Evolutionary conservation across 2,113 vertebrate genomes (phyloP), one percentile per base, ranked within the genome.

Genomic region (Progne subis): DNA sequence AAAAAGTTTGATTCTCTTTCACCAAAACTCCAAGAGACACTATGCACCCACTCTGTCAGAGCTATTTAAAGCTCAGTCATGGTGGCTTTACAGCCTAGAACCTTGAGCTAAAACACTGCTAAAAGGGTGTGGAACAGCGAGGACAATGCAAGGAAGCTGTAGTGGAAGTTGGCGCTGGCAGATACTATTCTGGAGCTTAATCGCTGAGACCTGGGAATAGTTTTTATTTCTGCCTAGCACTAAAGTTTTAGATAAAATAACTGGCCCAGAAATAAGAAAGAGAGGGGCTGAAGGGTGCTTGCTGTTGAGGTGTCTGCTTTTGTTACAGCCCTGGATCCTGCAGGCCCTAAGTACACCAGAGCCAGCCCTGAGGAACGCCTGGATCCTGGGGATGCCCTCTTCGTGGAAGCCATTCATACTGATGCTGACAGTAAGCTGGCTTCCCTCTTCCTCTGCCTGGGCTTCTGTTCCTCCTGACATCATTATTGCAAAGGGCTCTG

Each of bases 401-500:
- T 99, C 1, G 99, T 99, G 56, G 99, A 99, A 64, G 99, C 98
- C 89, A 98, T 99, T 95, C 99, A 99, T 95, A 99, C 99, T 0
- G 99, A 99, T 96, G 96, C 99, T 26, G 99, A 99, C 98, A 98
- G 99, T 99, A 97, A 99, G 98, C 89, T 89, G 50, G 26, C 39
- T 80, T 77, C 41, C 32, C 7, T 82, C 65, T 60, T 76, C 71
- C 49, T 85, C 0, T 0, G 6, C n/a, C 39, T 3, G 4, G 41
- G 15, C 47, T 65, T 75, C 76, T 75, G 17, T 7, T 78, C 53
- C 7, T 71, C 37, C 90, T 85, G 64, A 60, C 11, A 9, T 20
- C 24, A 6, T 67, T 70, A 37, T n/a, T 70, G 17, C 52, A 50
- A 60, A 80, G 39, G 44, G 23, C 5, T 12, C 11, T 52, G 19